phyloP scores from a whole-genome alignment of 1,140 invertebrate species.

The Aphelenchoides avenae region DNA sequence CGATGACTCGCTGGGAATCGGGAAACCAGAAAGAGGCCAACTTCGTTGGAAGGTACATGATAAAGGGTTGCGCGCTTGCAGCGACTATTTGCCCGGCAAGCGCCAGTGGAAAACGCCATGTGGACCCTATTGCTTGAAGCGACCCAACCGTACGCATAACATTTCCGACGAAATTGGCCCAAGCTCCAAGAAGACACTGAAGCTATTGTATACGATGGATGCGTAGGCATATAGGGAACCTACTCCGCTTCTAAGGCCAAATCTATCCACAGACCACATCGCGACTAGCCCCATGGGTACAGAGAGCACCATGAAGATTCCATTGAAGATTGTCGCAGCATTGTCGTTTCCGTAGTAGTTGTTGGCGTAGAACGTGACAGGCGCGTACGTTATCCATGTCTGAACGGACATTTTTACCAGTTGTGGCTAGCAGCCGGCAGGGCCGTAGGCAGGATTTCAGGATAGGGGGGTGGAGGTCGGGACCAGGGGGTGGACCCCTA shows the following conservation, averaged over 20 bases:
- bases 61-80: constrained; percentile 50
- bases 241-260: constrained; percentile 61
- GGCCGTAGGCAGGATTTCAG: too few relatives aligned
- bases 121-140: constrained; percentile 6
- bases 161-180: constrained; percentile 62
- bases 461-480: too few relatives aligned
- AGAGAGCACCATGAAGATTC: constrained; percentile 61
- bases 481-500: too few relatives aligned
- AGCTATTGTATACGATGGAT: constrained; percentile 19
- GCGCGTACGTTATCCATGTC: constrained; percentile 64
- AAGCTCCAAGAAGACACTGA: constrained; percentile 61
- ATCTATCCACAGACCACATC: constrained; percentile 62
- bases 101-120: constrained; percentile 42
- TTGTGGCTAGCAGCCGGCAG: too few relatives aligned
- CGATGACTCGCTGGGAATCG: constrained; percentile 48
- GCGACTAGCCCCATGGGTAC: constrained; percentile 62
- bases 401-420: constrained; percentile 52
- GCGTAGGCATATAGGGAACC: constrained; percentile 34
- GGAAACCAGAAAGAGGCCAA: constrained; percentile 54
- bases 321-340: constrained; percentile 61
- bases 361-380: constrained; percentile 61
- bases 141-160: constrained; percentile 56
- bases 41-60: constrained; percentile 56
- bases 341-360: constrained; percentile 59
- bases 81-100: constrained; percentile 51